Percentiles rank a stretch among this genome's conserved stretches.
These are phyloP conservation scores for Cyclura pinguis DNA, from an alignment of 2,797 vertebrate species.

Conservation along the genomic window DNA sequence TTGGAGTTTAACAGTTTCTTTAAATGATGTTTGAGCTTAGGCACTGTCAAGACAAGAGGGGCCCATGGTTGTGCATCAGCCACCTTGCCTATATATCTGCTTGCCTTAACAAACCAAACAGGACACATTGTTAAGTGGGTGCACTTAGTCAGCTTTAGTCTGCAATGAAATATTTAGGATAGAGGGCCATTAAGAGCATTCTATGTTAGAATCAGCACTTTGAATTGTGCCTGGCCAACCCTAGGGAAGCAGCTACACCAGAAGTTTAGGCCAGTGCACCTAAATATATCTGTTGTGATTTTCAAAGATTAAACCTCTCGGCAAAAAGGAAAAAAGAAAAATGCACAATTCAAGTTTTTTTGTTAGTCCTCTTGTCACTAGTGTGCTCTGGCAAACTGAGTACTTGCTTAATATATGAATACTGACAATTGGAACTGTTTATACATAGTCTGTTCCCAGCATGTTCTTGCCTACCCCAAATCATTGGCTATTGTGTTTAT, in stretches of 20 bases:
- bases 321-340: not conserved
- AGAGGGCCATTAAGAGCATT: not conserved
- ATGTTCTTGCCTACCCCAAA: slow-evolving; percentile 10
- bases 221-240: not conserved
- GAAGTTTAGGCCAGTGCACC: not conserved
- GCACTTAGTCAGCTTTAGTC: not conserved
- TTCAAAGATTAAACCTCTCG: not conserved
- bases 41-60: not conserved
- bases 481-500: not conserved
- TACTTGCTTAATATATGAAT: slow-evolving; percentile 15
- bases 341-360: slow-evolving; percentile 1
- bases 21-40: not conserved
- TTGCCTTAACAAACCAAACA: not conserved
- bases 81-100: not conserved
- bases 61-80: not conserved
- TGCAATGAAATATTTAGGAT: not conserved
- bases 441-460: not conserved
- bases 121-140: not conserved
- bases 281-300: not conserved
- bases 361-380: slow-evolving; percentile 12
- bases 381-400: slow-evolving; percentile 4
- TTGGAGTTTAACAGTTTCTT: not conserved
- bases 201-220: not conserved
- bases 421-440: slow-evolving; percentile 22
- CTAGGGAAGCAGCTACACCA: not conserved